Evolutionary conservation across 2,797 vertebrate genomes (phyloP), one percentile per base, ranked within the genome.

Genomic region (Manis pentadactyla): DNA sequence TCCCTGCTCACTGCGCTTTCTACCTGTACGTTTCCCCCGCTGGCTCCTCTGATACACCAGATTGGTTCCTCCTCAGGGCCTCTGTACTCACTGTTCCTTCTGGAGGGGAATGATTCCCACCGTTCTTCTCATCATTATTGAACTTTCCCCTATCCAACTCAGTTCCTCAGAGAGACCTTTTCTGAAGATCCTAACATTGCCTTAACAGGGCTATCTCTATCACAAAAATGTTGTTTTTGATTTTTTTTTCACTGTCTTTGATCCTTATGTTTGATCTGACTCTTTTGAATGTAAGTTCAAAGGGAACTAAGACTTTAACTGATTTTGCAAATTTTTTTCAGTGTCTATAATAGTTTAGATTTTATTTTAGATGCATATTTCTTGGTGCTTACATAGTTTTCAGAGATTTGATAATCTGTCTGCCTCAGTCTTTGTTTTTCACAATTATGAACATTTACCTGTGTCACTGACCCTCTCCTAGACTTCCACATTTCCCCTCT

Each of bases 341-440:
- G 12, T 34, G 31, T 37, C 34, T 71, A 12, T 64, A 25, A 25
- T 68, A 86, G n/a, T 64, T 51, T 71, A 3, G 2, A 73, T 92
- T 53, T 75, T 89, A 59, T 83, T 61, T 87, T 95, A 77, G 21
- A 31, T 51, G 49, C 4, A 14, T 71, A 55, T 87, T 90, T 83
- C 21, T 82, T 66, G 27, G 37, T 29, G 37, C 2, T 4, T 46
- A 42, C 0, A 21, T 34, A 19, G 7, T 55, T 87, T 84, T 57
- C 31, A 82, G 55, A 49, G 0, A 39, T 42, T 57, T 42, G 31
- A 29, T 73, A 17, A 29, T 87, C 15, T 74, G 13, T 85, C 49
- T 75, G 15, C 63, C 14, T 93, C 27, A 39, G 7, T 83, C 39
- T 25, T 87, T 73, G 17, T 66, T 87, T 46, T 15, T 75, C 29